phyloP scores from a whole-genome alignment of 2,797 vertebrate species.

The Prunella strophiata region DNA sequence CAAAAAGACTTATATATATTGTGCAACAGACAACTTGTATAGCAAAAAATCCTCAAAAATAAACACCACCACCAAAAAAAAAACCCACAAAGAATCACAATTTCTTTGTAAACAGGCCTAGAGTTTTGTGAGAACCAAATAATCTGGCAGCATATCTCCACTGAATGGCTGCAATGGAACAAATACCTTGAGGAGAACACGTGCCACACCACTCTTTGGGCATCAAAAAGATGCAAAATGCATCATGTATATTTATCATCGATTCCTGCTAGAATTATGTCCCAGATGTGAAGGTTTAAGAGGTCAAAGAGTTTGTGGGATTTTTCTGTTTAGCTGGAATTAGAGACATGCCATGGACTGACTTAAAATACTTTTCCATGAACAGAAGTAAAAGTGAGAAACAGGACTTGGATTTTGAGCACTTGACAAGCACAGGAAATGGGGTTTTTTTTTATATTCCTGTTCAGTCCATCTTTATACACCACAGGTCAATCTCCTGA shows the following conservation, averaged over 20 bases:
- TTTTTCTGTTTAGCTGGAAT: background rate
- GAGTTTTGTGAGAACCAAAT: background rate
- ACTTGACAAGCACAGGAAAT: background rate
- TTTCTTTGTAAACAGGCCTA: background rate
- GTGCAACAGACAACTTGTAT: background rate
- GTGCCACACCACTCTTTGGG: background rate
- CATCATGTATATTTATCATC: background rate
- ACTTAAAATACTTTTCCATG: background rate
- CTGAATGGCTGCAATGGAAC: background rate
- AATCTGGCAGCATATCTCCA: background rate
- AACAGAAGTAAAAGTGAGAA: background rate
- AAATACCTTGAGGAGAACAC: background rate
- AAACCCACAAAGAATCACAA: background rate
- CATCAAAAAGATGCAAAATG: background rate
- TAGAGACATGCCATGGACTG: background rate
- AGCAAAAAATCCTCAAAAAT: background rate
- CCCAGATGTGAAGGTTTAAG: background rate
- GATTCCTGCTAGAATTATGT: background rate
- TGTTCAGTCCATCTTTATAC: background rate
- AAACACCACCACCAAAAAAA: background rate
- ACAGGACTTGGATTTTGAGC: background rate
- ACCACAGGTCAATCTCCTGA: background rate
- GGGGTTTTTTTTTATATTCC: background rate
- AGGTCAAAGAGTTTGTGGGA: background rate
- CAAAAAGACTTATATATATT: fast-evolving